These are phyloP conservation scores for Phania funesta DNA, from an alignment of 2,888 invertebrate species.

Conservation along the genomic window DNA sequence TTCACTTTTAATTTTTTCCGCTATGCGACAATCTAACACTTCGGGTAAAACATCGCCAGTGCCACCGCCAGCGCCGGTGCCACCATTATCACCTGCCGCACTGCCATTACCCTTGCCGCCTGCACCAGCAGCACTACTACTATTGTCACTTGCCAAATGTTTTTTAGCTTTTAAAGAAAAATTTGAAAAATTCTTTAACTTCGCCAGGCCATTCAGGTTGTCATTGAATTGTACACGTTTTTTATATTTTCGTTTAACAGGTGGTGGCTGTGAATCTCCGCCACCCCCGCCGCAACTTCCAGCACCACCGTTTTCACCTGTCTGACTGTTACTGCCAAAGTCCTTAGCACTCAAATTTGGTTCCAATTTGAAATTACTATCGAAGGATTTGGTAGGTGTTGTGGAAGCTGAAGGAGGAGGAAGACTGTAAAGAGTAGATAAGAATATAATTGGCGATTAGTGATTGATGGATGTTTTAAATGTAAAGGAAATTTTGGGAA, in stretches of 20 bases:
- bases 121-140: not conserved
- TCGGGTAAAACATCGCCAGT: slow-evolving; percentile 76
- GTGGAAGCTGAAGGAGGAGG: slow-evolving; percentile 77
- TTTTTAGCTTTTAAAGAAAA: slow-evolving; percentile 76
- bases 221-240: slow-evolving; percentile 80
- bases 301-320: slow-evolving; percentile 70
- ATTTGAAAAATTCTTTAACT: slow-evolving; percentile 73
- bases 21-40: slow-evolving; percentile 80
- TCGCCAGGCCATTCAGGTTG: slow-evolving; percentile 75
- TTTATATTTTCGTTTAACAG: slow-evolving; percentile 75
- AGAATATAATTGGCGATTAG: not conserved
- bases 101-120: slow-evolving; percentile 62
- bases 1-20: slow-evolving; percentile 80
- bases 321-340: slow-evolving; percentile 71
- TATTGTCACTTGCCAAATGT: slow-evolving; percentile 73
- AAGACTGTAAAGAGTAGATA: slow-evolving; percentile 70
- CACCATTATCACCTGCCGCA: slow-evolving; percentile 48
- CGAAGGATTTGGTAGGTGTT: slow-evolving; percentile 79
- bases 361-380: slow-evolving; percentile 79
- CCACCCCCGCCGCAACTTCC: slow-evolving; percentile 39
- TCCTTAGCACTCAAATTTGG: slow-evolving; percentile 79
- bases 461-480: not conserved
- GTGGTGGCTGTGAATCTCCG: slow-evolving; percentile 68
- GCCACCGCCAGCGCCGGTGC: slow-evolving; percentile 50
- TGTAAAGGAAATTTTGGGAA: not conserved